These are phyloP conservation scores for Philereme transversata DNA, from an alignment of 2,888 invertebrate species.

Conservation along the genomic window DNA sequence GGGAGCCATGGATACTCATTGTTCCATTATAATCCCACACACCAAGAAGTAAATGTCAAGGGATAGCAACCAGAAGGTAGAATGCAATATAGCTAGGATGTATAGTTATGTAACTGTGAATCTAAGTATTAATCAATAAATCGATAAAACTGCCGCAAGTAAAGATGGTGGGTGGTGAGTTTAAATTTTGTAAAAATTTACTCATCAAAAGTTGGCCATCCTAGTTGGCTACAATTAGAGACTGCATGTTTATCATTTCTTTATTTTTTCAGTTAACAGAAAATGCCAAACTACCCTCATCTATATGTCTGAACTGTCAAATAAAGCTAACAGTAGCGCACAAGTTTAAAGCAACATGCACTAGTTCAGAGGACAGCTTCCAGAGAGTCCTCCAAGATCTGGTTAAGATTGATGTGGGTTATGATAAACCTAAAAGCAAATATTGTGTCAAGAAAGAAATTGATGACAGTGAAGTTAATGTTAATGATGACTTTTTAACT, in stretches of 20 bases:
- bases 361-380: conserved; percentile 7
- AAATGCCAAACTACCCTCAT: conserved; percentile 16
- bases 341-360: conserved; percentile 22
- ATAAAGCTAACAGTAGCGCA: conserved; percentile 6
- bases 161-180: too few relatives aligned
- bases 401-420: conserved; percentile 14
- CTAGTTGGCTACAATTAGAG: too few relatives aligned
- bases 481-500: background rate
- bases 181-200: background rate
- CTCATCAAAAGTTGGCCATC: too few relatives aligned
- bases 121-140: too few relatives aligned
- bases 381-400: background rate
- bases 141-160: too few relatives aligned
- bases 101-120: too few relatives aligned
- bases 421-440: background rate
- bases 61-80: background rate
- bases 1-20: too few relatives aligned
- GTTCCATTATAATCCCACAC: too few relatives aligned
- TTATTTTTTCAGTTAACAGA: conserved; percentile 15
- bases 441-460: conserved; percentile 6
- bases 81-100: too few relatives aligned
- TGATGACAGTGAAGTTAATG: background rate
- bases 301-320: conserved; percentile 21
- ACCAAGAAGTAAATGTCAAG: too few relatives aligned
- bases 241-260: too few relatives aligned